Evolutionary conservation across 2,113 vertebrate species (phyloP), one percentile per base, ranked within the genome.

Genomic region (Acrocephalus kingi): DNA sequence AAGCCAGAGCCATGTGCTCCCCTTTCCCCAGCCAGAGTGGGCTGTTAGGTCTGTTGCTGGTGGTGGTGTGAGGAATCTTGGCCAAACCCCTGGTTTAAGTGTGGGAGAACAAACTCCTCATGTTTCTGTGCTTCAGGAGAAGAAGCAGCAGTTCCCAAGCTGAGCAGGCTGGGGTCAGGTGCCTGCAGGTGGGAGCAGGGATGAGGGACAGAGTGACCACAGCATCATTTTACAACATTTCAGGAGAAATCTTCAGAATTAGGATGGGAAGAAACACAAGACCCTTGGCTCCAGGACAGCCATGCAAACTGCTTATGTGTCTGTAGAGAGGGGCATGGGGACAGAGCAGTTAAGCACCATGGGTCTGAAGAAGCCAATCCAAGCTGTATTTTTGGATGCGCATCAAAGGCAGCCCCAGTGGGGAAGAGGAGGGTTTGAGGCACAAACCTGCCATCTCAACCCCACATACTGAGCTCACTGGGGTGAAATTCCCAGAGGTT

Each of bases 181-280:
- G 19, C 62, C 54, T 2, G 0, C 14, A 43, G 85, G 24, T 54
- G 67, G 54, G 61, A 87, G 37, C 2, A 0, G 52, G 69, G 39
- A 61, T 19, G 14, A 0, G 0, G 56, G 59, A 24, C 37, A 61
- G 37, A 35, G 35, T 11, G 52, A 84, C n/a, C 8, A 0, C 35
- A 11, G 82, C 51, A 13, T 18, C 2, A 35, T 0, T 15, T 49
- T 33, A 31, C 2, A 9, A 56, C 64, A 56, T 2, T 14, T 43
- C 1, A 2, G 74, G 63, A 89, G 56, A 81, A 87, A 72, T 30
- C n/a, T 87, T 15, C 2, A 0, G 66, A 89, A 61, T n/a, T 39
- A 72, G 77, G 79, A 75, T 3, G 1, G 0, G 1, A 46, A 61
- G 90, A 90, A 92, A 84, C 30, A n/a, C 0, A 28, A 94, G 90